These are phyloP conservation scores for Oncorhynchus gorbuscha DNA, from an alignment of 2,113 vertebrate species.

Conservation along the genomic window DNA sequence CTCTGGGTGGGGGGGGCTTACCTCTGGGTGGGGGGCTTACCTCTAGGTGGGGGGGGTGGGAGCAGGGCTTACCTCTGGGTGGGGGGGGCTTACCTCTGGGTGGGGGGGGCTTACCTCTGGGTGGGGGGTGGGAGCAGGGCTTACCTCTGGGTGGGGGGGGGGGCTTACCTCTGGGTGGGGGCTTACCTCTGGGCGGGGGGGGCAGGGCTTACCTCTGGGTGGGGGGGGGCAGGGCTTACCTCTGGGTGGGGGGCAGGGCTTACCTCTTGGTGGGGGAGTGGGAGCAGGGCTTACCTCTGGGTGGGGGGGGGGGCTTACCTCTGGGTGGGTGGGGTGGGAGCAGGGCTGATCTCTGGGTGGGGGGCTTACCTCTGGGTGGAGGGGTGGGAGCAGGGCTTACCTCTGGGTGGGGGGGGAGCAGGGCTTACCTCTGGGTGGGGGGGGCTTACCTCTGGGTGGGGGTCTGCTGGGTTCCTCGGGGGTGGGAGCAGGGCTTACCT, in stretches of 20 bases:
- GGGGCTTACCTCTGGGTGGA: too few relatives aligned
- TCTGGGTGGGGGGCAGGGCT: too few relatives aligned
- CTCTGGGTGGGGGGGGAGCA: conserved; percentile 36
- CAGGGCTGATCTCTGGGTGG: too few relatives aligned
- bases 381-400: too few relatives aligned
- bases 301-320: conserved; percentile 21
- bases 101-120: neutral
- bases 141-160: conserved; percentile 57
- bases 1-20: too few relatives aligned
- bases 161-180: neutral
- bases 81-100: conserved; percentile 15
- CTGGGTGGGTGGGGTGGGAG: too few relatives aligned
- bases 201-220: conserved; percentile 56
- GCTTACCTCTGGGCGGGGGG: too few relatives aligned
- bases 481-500: too few relatives aligned
- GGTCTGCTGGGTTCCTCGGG: too few relatives aligned
- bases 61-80: conserved; percentile 55
- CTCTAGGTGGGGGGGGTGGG: conserved; percentile 56
- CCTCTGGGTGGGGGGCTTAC: conserved; percentile 24
- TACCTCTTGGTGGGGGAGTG: conserved; percentile 65
- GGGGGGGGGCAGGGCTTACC: conserved; percentile 21
- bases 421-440: too few relatives aligned
- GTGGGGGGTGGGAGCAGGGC: neutral
- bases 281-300: conserved; percentile 63
- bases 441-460: conserved; percentile 53